Percentiles rank a stretch among this genome's conserved stretches.
Evolutionary conservation across 2,888 invertebrate species (phyloP).

Genomic region (Macropis europaea): DNA sequence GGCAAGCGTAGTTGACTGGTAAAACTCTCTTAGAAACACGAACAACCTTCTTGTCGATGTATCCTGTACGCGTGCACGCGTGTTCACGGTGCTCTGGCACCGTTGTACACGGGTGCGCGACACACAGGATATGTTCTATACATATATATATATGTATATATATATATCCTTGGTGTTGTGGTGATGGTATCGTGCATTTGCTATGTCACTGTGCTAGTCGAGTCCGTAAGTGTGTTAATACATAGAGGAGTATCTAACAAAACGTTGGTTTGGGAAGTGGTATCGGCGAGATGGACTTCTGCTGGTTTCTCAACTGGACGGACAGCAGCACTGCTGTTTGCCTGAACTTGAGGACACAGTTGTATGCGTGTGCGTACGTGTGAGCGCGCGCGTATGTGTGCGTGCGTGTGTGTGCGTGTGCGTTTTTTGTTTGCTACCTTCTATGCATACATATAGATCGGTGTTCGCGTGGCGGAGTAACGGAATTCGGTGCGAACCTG

Average conservation of each 20-base stretch:
- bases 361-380: slow-evolving; percentile 69
- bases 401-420: slow-evolving; percentile 25
- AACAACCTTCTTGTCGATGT: slow-evolving; percentile 55
- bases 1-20: slow-evolving; percentile 77
- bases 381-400: slow-evolving; percentile 46
- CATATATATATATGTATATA: slow-evolving; percentile 52
- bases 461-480: slow-evolving; percentile 61
- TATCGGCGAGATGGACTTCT: slow-evolving; percentile 68
- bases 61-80: slow-evolving; percentile 55
- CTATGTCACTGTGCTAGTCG: slow-evolving; percentile 77
- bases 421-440: slow-evolving; percentile 21
- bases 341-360: slow-evolving; percentile 62
- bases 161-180: slow-evolving; percentile 75
- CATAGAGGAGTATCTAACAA: slow-evolving; percentile 47
- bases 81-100: not conserved
- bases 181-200: slow-evolving; percentile 80
- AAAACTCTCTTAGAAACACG: slow-evolving; percentile 60
- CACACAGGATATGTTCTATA: slow-evolving; percentile 25
- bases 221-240: slow-evolving; percentile 54
- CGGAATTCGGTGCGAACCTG: slow-evolving; percentile 44
- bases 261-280: slow-evolving; percentile 67
- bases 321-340: slow-evolving; percentile 71
- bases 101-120: slow-evolving; percentile 48
- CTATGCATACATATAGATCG: slow-evolving; percentile 18
- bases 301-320: slow-evolving; percentile 73